Evolutionary conservation across 2,113 vertebrate species (phyloP).

Genomic region (Centropus bengalensis): DNA sequence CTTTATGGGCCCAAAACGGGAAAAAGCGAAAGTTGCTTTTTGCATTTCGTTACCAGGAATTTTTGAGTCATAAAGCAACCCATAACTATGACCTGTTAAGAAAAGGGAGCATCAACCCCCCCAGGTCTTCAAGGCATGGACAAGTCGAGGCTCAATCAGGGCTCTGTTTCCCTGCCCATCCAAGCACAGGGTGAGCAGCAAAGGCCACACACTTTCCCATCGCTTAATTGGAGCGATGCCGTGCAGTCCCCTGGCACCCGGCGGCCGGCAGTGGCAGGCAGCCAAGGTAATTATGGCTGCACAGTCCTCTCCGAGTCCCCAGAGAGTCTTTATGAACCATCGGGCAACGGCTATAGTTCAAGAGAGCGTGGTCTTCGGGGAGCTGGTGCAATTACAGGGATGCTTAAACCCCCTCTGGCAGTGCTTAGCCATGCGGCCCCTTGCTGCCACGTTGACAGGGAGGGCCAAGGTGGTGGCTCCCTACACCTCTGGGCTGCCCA

Average conservation of each 20-base stretch:
- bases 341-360: constrained; percentile 32
- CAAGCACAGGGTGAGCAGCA: neutral
- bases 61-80: neutral
- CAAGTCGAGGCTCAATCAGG: neutral
- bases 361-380: neutral
- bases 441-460: accelerated
- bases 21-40: neutral
- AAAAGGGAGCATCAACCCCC: neutral
- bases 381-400: neutral
- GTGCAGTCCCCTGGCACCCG: neutral
- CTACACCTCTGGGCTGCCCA: neutral
- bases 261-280: constrained; percentile 19
- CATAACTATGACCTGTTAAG: neutral
- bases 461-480: neutral
- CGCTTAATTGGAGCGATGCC: constrained; percentile 5
- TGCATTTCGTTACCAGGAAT: accelerated
- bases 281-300: constrained; percentile 37
- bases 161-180: neutral
- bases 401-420: neutral
- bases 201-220: neutral
- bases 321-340: constrained; percentile 8
- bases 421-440: neutral
- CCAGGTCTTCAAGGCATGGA: accelerated
- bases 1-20: neutral
- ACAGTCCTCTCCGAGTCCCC: neutral